These are phyloP conservation scores for Nebria salina DNA, from an alignment of 2,888 invertebrate genomes.

Conservation along the genomic window DNA sequence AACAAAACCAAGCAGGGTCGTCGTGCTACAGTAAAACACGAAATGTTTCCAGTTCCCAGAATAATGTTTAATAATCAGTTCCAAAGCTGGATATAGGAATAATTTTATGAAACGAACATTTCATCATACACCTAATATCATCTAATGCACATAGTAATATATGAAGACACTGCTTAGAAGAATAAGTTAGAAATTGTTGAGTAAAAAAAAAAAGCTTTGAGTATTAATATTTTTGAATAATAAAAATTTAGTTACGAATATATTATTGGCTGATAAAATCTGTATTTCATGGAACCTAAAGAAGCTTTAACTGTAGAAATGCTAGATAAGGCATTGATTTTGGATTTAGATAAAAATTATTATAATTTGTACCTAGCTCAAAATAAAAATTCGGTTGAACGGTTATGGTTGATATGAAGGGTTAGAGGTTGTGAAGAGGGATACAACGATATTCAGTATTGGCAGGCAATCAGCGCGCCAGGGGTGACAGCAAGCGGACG, in stretches of 20 bases:
- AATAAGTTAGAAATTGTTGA: too few species aligned
- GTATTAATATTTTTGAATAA: too few species aligned
- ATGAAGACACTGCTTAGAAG: too few species aligned
- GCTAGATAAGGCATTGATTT: too few species aligned
- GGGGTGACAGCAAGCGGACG: conserved; percentile 59
- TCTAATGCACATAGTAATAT: too few species aligned
- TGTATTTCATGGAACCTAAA: too few species aligned
- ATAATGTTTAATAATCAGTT: not conserved
- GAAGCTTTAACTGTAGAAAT: not conserved
- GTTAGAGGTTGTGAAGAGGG: conserved; percentile 22
- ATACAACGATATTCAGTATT: conserved; percentile 52
- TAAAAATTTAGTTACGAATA: too few species aligned
- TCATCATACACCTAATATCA: too few species aligned
- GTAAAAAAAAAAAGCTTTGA: too few species aligned
- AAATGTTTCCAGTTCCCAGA: not conserved
- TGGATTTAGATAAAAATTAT: not conserved
- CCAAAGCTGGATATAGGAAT: too few species aligned
- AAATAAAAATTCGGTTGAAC: conserved; percentile 5
- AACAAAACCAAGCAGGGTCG: not conserved
- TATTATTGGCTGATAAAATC: too few species aligned
- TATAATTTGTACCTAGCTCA: not conserved
- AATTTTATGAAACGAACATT: too few species aligned
- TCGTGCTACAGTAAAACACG: not conserved
- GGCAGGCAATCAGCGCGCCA: conserved; percentile 63
- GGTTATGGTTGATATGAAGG: conserved; percentile 10